phyloP scores from a whole-genome alignment of 2,888 invertebrate genomes.

The Mamestra brassicae region DNA sequence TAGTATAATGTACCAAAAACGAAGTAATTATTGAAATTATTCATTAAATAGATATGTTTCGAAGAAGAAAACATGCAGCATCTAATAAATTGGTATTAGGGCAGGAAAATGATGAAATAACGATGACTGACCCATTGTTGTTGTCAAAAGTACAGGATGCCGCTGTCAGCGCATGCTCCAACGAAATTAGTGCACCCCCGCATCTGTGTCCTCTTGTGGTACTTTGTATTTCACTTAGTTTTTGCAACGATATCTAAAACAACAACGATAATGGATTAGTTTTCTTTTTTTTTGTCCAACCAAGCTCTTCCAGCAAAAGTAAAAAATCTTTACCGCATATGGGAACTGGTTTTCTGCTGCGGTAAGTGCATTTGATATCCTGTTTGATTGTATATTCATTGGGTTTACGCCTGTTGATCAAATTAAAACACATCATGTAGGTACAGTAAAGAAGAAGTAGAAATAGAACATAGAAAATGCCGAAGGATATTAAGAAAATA shows the following conservation, averaged over 20 bases:
- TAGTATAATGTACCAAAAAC: too few relatives aligned
- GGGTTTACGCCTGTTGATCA: too few relatives aligned
- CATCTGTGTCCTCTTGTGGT: conserved; percentile 65
- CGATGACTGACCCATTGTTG: conserved; percentile 49
- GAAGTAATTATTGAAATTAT: too few relatives aligned
- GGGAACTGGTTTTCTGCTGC: conserved; percentile 26
- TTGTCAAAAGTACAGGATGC: conserved; percentile 62
- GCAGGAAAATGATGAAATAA: too few relatives aligned
- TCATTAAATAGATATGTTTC: background rate
- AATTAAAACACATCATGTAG: too few relatives aligned
- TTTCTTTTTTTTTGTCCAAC: too few relatives aligned
- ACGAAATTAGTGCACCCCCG: conserved; percentile 69
- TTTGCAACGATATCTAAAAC: conserved; percentile 69
- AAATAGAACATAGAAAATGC: too few relatives aligned
- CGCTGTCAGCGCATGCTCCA: conserved; percentile 67
- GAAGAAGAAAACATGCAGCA: too few relatives aligned
- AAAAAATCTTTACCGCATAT: conserved; percentile 20
- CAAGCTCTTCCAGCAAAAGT: too few relatives aligned
- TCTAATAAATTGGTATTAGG: too few relatives aligned
- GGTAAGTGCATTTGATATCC: conserved; percentile 19
- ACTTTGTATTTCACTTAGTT: conserved; percentile 28
- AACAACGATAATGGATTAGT: background rate
- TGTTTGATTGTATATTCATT: background rate
- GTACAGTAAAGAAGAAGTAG: too few relatives aligned
- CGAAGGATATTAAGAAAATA: too few relatives aligned